Conservation (phyloP, 2,113 vertebrate species). For the Clarias magur region DNA sequence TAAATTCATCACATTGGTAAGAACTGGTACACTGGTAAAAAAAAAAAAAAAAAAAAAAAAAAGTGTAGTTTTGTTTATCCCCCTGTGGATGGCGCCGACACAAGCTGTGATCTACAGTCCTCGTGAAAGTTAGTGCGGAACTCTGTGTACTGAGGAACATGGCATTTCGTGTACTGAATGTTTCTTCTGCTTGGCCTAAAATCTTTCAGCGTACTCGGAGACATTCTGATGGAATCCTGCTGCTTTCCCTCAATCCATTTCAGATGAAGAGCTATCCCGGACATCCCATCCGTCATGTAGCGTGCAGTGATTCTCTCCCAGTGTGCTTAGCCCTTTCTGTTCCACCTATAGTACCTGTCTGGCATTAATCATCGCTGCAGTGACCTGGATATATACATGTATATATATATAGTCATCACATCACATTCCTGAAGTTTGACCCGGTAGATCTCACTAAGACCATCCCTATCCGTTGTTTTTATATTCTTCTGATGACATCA, state of each 20-base stretch:
- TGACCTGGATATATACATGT: not conserved
- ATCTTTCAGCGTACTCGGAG: not conserved
- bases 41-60: not conserved
- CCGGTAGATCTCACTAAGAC: not conserved
- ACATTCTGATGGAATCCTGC: not conserved
- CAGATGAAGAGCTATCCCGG: not conserved
- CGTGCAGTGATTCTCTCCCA: not conserved
- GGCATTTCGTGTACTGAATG: not conserved
- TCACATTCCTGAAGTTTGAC: not conserved
- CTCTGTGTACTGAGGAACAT: not conserved
- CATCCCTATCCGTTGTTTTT: not conserved
- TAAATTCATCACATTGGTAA: not conserved
- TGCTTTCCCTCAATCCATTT: not conserved
- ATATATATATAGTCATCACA: not conserved
- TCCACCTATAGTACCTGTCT: not conserved
- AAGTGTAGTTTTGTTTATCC: not conserved
- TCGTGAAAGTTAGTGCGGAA: not conserved
- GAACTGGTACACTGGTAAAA: not conserved
- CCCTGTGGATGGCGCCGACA: not conserved
- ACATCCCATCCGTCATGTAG: not conserved
- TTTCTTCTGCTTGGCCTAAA: not conserved
- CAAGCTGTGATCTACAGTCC: not conserved
- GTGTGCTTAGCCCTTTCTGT: not conserved
- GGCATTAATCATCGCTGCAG: not conserved
- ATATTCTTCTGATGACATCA: not conserved